Conservation (phyloP, 2,888 invertebrate genomes). For the Julus scandinavius region DNA sequence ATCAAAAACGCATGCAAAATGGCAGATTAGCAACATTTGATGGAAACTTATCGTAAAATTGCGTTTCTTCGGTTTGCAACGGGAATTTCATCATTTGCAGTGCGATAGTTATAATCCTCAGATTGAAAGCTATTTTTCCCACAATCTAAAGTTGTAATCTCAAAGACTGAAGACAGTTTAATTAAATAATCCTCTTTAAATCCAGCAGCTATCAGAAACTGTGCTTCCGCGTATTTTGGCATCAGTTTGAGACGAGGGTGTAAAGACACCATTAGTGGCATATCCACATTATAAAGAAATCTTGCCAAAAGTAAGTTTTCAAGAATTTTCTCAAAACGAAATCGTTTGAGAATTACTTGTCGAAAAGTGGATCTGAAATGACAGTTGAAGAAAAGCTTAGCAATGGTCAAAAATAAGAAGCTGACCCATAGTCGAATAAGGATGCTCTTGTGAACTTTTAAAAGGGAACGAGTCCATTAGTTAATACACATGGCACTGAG, state of each 20-base stretch:
- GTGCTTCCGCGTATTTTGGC: neutral
- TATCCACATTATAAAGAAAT: neutral
- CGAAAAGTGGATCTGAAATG: neutral
- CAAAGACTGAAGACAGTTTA: neutral
- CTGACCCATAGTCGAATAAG: neutral
- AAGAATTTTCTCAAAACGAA: neutral
- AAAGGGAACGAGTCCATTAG: slow-evolving; percentile 27
- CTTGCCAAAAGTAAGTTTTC: neutral
- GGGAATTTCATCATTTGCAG: neutral
- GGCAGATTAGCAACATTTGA: neutral
- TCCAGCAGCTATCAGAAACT: neutral
- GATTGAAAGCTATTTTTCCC: slow-evolving; percentile 20
- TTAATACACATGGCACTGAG: neutral
- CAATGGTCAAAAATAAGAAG: neutral
- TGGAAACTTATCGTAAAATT: neutral
- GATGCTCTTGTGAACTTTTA: neutral
- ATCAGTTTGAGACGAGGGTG: neutral
- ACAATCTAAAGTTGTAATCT: slow-evolving; percentile 35
- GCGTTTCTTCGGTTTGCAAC: neutral
- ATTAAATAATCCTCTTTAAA: slow-evolving; percentile 41
- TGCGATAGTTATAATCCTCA: neutral
- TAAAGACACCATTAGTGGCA: slow-evolving; percentile 13
- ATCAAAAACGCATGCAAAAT: slow-evolving; percentile 1
- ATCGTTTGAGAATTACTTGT: neutral
- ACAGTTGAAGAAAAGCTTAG: neutral